Evolutionary conservation across 2,113 vertebrate species (phyloP).

Genomic region (Apodemus sylvaticus): DNA sequence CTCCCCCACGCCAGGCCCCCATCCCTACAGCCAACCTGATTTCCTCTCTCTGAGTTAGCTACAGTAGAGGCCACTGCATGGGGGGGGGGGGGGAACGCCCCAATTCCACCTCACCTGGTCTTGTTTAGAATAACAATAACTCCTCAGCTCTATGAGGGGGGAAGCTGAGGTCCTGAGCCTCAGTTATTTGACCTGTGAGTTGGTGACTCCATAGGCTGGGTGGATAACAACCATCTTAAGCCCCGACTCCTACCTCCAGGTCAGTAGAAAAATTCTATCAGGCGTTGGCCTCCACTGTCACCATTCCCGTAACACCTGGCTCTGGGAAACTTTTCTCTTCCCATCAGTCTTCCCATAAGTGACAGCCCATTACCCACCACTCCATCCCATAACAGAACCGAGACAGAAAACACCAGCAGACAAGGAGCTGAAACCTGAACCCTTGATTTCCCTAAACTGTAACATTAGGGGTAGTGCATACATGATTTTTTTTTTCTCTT

Average conservation of each 20-base stretch:
- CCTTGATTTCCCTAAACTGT: not conserved
- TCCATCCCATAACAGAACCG: not conserved
- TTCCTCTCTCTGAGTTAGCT: not conserved
- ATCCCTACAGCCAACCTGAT: not conserved
- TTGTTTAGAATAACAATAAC: not conserved
- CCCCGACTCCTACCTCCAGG: not conserved
- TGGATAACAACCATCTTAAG: not conserved
- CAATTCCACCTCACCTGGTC: not conserved
- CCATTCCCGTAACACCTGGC: not conserved
- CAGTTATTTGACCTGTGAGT: conserved; percentile 1
- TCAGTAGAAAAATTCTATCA: not conserved
- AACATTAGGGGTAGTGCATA: not conserved
- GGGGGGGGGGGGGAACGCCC: too few species aligned
- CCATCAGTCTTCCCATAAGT: not conserved
- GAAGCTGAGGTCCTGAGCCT: not conserved
- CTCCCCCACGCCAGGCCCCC: rapidly evolving
- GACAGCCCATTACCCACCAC: not conserved
- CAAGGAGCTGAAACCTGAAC: not conserved
- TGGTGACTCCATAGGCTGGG: not conserved
- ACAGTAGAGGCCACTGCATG: not conserved
- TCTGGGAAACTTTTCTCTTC: not conserved
- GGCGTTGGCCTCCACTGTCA: not conserved
- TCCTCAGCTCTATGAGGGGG: not conserved
- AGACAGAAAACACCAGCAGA: not conserved
- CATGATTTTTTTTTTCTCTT: not conserved